These are phyloP conservation scores for Oenanthe melanoleuca DNA, from an alignment of 2,113 vertebrate species.

Conservation along the genomic window DNA sequence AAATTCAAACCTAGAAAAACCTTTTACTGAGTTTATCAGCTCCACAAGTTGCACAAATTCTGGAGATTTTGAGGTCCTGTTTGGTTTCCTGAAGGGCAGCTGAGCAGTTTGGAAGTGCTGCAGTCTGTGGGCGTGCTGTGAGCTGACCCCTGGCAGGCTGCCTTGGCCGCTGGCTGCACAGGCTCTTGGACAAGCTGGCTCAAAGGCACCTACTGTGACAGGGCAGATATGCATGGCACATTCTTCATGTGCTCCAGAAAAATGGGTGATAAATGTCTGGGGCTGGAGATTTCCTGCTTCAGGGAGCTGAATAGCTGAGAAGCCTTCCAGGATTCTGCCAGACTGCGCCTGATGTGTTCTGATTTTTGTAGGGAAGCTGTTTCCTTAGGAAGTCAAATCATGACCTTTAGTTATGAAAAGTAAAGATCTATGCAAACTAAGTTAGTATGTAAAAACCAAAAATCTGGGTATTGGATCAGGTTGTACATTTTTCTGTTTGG, in stretches of 20 bases:
- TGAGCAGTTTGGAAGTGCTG: background rate
- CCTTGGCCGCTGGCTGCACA: background rate
- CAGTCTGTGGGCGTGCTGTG: background rate
- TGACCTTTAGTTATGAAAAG: background rate
- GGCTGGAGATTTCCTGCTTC: background rate
- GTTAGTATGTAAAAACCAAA: background rate
- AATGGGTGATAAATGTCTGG: background rate
- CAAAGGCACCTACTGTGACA: background rate
- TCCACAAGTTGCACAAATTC: background rate
- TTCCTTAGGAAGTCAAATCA: background rate
- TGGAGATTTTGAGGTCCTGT: background rate
- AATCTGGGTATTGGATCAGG: background rate
- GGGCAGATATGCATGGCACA: background rate
- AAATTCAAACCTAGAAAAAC: background rate
- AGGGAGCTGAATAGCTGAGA: background rate
- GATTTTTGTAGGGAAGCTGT: background rate
- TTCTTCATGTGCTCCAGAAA: background rate
- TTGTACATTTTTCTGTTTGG: background rate
- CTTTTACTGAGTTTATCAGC: background rate
- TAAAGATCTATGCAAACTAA: background rate
- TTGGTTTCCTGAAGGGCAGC: background rate
- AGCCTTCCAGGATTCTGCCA: background rate
- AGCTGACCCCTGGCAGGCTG: background rate
- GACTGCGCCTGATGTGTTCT: background rate
- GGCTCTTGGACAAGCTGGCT: background rate